Evolutionary conservation across 2,113 vertebrate genomes (phyloP).

Genomic region (Cyphomyrus plagiostoma): DNA sequence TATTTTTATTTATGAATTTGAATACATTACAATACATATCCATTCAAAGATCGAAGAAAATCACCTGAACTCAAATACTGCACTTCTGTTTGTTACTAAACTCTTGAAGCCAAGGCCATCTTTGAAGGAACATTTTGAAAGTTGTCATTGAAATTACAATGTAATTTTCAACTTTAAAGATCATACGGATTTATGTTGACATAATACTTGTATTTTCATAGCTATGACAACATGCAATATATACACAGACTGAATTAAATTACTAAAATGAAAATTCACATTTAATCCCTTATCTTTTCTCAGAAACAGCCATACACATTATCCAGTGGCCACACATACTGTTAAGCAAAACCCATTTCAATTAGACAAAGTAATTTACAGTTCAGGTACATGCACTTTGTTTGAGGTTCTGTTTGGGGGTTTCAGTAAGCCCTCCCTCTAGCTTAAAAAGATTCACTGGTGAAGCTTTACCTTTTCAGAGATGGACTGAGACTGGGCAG

Average conservation of each 20-base stretch:
- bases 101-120: not conserved
- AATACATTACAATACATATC: not conserved
- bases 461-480: not conserved
- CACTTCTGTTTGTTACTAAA: not conserved
- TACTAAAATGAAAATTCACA: not conserved
- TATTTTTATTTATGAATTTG: not conserved
- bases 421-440: not conserved
- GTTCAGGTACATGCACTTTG: not conserved
- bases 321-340: not conserved
- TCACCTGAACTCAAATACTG: not conserved
- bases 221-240: not conserved
- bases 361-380: not conserved
- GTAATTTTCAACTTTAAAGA: not conserved
- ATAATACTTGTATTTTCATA: not conserved
- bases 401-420: not conserved
- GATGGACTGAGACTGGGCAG: not conserved
- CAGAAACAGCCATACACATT: not conserved
- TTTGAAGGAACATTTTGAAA: not conserved
- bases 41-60: not conserved
- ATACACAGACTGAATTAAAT: not conserved
- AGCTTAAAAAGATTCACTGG: not conserved
- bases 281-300: not conserved
- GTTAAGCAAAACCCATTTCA: not conserved
- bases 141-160: not conserved
- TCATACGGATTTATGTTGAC: not conserved